phyloP scores from a whole-genome alignment of 2,888 invertebrate species.

The Muschampia plurimacula region DNA sequence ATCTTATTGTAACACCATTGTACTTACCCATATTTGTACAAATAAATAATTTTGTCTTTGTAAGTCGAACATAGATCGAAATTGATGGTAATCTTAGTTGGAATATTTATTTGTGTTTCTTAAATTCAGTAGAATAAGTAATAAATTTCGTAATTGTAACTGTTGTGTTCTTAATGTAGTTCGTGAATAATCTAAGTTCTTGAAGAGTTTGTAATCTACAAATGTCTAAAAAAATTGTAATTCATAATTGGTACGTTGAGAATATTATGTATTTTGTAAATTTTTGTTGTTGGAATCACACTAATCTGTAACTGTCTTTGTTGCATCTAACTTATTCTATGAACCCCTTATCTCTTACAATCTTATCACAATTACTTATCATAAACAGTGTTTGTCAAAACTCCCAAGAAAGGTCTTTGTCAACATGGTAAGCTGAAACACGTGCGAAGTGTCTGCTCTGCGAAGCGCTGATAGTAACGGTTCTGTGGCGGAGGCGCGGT shows the following conservation, averaged over 20 bases:
- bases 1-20: no score
- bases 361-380: conserved; percentile 50
- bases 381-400: conserved; percentile 42
- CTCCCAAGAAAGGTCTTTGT: conserved; percentile 45
- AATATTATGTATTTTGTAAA: no score
- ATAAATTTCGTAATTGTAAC: no score
- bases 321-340: conserved; percentile 9
- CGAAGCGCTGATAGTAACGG: conserved; percentile 64
- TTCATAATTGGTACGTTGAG: no score
- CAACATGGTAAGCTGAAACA: conserved; percentile 61
- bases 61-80: not conserved
- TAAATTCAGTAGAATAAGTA: no score
- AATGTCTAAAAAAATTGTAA: no score
- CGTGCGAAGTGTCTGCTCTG: conserved; percentile 71
- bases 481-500: conserved; percentile 79
- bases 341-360: conserved; percentile 40
- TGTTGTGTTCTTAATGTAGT: no score
- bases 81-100: no score
- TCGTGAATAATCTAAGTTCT: not conserved
- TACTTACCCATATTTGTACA: no score
- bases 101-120: no score
- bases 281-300: not conserved
- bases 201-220: no score
- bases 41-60: no score
- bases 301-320: not conserved